Percentiles rank a stretch among this genome's conserved stretches.
Conservation (phyloP, 2,113 vertebrate species). For the Anarrhichthys ocellatus region DNA sequence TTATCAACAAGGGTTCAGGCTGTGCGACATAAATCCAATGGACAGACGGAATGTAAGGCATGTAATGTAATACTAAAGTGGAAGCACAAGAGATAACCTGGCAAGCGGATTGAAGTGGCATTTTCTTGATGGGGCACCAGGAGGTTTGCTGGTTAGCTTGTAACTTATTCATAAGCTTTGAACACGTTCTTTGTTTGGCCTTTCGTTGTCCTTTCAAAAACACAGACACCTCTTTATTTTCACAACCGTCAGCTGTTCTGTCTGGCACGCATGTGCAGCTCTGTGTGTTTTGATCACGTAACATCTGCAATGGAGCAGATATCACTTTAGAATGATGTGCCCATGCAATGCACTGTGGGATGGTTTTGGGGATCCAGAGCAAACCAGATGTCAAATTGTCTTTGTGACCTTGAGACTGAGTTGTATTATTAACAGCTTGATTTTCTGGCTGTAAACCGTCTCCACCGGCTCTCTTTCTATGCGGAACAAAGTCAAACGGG, state of each 20-base stretch:
- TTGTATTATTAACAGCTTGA: not conserved
- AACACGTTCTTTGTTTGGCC: not conserved
- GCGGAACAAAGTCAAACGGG: slow-evolving; percentile 1
- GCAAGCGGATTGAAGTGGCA: too few relatives aligned
- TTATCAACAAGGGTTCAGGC: not conserved
- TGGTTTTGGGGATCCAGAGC: not conserved
- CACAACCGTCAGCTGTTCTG: not conserved
- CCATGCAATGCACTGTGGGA: not conserved
- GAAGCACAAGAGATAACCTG: too few relatives aligned
- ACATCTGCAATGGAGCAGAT: not conserved
- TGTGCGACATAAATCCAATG: too few relatives aligned
- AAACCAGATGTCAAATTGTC: not conserved
- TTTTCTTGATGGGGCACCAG: not conserved
- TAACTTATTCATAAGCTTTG: not conserved
- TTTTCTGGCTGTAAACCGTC: not conserved
- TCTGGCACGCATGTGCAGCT: not conserved
- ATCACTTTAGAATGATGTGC: not conserved
- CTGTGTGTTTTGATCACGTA: not conserved
- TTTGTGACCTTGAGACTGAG: not conserved
- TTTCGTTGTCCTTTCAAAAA: not conserved
- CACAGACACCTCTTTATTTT: not conserved
- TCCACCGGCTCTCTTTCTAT: too few relatives aligned
- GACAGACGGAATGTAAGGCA: not conserved
- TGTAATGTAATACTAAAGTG: not conserved
- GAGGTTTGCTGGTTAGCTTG: not conserved